Conservation (phyloP, 2,113 vertebrate genomes). For the Centropus unirufus region DNA sequence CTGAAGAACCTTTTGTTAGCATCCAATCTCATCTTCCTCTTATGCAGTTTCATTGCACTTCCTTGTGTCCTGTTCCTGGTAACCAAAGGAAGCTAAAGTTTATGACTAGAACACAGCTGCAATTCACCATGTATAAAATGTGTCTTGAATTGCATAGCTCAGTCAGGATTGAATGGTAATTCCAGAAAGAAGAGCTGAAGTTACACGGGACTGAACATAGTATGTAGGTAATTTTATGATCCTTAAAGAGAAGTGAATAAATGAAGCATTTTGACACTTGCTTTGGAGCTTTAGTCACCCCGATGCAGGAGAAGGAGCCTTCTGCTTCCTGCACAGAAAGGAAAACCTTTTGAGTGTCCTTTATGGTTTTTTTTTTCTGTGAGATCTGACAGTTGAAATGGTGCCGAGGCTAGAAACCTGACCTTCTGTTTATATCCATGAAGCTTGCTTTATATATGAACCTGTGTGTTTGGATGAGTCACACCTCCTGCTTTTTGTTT, state of each 20-base stretch:
- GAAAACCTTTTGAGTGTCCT: not conserved
- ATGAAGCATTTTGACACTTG: not conserved
- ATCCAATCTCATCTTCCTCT: not conserved
- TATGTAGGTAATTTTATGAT: not conserved
- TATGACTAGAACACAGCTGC: not conserved
- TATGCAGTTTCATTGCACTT: not conserved
- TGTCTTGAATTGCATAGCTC: not conserved
- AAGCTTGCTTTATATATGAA: not conserved
- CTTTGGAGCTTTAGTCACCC: not conserved
- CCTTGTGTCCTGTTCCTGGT: not conserved
- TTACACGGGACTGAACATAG: not conserved
- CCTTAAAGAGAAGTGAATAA: not conserved
- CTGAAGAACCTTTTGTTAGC: not conserved
- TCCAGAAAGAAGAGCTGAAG: not conserved
- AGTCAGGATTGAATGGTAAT: not conserved
- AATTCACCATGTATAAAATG: not conserved
- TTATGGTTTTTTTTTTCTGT: not conserved
- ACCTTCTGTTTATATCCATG: not conserved
- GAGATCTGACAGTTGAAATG: not conserved
- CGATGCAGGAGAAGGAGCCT: not conserved
- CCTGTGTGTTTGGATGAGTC: not conserved
- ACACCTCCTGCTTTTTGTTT: not conserved
- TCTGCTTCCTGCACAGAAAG: not conserved
- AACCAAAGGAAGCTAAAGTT: not conserved
- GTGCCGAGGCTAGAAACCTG: not conserved